phyloP scores from a whole-genome alignment of 2,797 vertebrate genomes.

The Glossophaga mutica region DNA sequence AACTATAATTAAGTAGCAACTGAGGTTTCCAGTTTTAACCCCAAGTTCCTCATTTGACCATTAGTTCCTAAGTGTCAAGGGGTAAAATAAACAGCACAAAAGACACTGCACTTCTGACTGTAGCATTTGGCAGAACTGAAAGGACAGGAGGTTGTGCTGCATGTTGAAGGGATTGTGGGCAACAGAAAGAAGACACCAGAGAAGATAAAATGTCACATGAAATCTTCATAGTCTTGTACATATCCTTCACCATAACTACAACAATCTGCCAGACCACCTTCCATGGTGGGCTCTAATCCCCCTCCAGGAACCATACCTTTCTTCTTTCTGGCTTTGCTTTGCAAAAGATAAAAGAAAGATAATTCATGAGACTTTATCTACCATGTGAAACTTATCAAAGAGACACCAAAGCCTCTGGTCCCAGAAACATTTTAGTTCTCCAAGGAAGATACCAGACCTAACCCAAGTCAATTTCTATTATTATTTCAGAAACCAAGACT shows the following conservation, averaged over 20 bases:
- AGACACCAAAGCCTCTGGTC: background rate
- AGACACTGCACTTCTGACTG: conserved; percentile 90
- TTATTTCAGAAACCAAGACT: background rate
- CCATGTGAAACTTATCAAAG: background rate
- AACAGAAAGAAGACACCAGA: conserved; percentile 80
- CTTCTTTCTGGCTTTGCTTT: conserved; percentile 97
- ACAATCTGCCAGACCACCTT: conserved; percentile 93
- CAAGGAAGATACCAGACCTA: background rate
- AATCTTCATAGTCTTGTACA: conserved; percentile 96
- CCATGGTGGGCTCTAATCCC: conserved; percentile 95
- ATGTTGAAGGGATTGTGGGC: conserved; percentile 86
- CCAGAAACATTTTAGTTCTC: background rate
- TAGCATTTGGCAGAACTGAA: conserved; percentile 96
- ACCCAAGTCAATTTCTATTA: background rate
- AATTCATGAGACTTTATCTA: conserved; percentile 13
- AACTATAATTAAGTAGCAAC: conserved; percentile 74
- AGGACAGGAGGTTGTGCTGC: conserved; percentile 90
- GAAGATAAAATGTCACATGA: conserved; percentile 92
- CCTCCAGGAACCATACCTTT: conserved; percentile 92
- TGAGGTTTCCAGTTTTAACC: conserved; percentile 61
- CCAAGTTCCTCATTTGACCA: conserved; percentile 68
- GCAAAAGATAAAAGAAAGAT: conserved; percentile 80
- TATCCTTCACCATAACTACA: conserved; percentile 91
- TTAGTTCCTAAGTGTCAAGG: conserved; percentile 66
- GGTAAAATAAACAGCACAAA: conserved; percentile 82